phyloP scores from a whole-genome alignment of 2,888 invertebrate species.

The Plemyria rubiginata region DNA sequence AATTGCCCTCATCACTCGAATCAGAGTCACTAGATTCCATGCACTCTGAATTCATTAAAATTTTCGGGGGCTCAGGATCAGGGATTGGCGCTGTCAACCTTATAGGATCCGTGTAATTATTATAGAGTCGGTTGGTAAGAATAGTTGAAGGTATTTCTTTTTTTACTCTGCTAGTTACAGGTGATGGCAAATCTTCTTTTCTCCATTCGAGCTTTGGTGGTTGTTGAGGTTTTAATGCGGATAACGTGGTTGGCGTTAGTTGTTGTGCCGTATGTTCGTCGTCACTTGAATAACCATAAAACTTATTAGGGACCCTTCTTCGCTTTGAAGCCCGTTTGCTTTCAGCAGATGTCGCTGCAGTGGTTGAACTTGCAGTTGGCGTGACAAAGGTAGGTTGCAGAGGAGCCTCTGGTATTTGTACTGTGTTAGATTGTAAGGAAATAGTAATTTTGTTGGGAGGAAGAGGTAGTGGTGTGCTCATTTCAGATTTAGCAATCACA shows the following conservation, averaged over 20 bases:
- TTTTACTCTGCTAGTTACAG: constrained; percentile 76
- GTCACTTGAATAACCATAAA: constrained; percentile 95
- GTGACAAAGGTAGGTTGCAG: constrained; percentile 49
- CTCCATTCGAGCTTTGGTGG: constrained; percentile 90
- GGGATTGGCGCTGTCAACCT: constrained; percentile 78
- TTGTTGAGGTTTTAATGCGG: constrained; percentile 83
- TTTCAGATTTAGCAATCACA: constrained; percentile 65
- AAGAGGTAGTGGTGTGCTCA: constrained; percentile 54
- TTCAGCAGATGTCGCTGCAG: constrained; percentile 73
- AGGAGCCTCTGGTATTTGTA: constrained; percentile 75
- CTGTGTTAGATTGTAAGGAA: constrained; percentile 80
- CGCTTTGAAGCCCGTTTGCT: constrained; percentile 91
- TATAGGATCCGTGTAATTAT: constrained; percentile 77
- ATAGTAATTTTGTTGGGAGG: constrained; percentile 79
- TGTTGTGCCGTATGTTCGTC: constrained; percentile 85
- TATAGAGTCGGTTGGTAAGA: constrained; percentile 67
- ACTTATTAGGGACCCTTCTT: constrained; percentile 92
- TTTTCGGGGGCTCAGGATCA: constrained; percentile 76
- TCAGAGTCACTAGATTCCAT: constrained; percentile 81
- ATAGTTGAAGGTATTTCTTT: constrained; percentile 79
- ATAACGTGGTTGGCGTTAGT: constrained; percentile 60
- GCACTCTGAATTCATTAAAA: constrained; percentile 77
- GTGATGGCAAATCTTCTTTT: constrained; percentile 88
- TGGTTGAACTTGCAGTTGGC: constrained; percentile 44
- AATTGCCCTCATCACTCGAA: constrained; percentile 82